Base-by-base conservation (phyloP, 2,888 invertebrate species). In the Spodoptera picta region DNA sequence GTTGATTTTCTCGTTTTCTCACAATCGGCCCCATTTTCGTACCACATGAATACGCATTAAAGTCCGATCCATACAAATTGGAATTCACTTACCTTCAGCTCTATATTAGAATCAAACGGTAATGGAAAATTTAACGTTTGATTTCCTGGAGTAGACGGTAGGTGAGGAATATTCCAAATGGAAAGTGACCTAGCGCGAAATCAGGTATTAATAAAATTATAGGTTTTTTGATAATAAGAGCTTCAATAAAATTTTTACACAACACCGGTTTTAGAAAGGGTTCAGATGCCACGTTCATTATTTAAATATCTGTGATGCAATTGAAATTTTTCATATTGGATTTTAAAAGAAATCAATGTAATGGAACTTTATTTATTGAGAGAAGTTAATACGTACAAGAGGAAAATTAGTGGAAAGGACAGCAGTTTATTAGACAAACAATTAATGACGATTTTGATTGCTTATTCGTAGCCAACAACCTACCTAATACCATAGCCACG, bases 1-100 rank as follows among this genome's bases (percentile, higher is more conserved):
- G 84, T 84, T 80, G 80, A 80, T 85, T 80, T 82, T 68, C 71
- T 49, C 73, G 63, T 75, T 79, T 77, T 73, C 74, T 68, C 66
- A 56, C 60, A 14, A 14, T 60, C 36, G 27, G 54, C 52, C 54
- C 70, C 44, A 36, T 36, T 69, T 70, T 69, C 36, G 53, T 66
- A 62, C 60, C 57, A 69, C 71, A 74, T 76, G 71, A 79, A 78
- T 77, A 75, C 62, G 73, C 48, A 71, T 75, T 73, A 66, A 71
- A 68, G 53, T 67, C 50, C 45, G 50, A 71, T 65, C 69, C 64
- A 60, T 51, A 63, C 65, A 67, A 79, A 78, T 77, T 72, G 72
- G 60, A 75, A 65, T 68, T 68, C 69, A 63, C 58, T 65, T 73
- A 65, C 64, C 60, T 69, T 55, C 50, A 61, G 56, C 54, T 55